Percentiles rank a stretch among this genome's conserved stretches.
Conservation (phyloP, 1,140 invertebrate species). For the Bombus waltoni region DNA sequence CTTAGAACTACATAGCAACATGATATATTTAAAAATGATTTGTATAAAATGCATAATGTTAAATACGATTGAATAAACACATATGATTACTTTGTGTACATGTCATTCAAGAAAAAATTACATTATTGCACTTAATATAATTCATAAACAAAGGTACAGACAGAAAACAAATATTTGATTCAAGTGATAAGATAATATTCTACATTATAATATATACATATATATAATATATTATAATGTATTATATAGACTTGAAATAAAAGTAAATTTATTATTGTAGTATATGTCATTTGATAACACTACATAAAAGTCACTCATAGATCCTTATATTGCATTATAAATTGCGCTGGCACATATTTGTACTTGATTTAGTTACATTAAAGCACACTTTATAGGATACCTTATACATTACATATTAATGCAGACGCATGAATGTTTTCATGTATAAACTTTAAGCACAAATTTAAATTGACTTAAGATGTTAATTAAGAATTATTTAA, state of each 20-base stretch:
- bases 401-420: slow-evolving; percentile 36
- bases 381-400: slow-evolving; percentile 32
- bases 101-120: not conserved
- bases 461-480: not conserved
- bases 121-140: slow-evolving; percentile 7
- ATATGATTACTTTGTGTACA: not conserved
- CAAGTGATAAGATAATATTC: not conserved
- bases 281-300: not conserved
- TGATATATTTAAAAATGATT: not conserved
- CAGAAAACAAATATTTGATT: not conserved
- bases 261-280: slow-evolving; percentile 15
- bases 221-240: not conserved
- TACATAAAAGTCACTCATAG: not conserved
- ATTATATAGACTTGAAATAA: not conserved
- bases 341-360: slow-evolving; percentile 24
- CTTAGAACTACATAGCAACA: not conserved
- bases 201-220: not conserved
- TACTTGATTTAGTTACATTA: slow-evolving; percentile 36
- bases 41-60: slow-evolving; percentile 1
- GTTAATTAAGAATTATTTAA: not conserved
- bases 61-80: not conserved
- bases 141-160: not conserved
- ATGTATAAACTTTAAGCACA: not conserved
- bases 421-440: slow-evolving; percentile 14
- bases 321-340: not conserved